Base-by-base conservation (phyloP, 2,113 vertebrate genomes). In the Caranx ignobilis region DNA sequence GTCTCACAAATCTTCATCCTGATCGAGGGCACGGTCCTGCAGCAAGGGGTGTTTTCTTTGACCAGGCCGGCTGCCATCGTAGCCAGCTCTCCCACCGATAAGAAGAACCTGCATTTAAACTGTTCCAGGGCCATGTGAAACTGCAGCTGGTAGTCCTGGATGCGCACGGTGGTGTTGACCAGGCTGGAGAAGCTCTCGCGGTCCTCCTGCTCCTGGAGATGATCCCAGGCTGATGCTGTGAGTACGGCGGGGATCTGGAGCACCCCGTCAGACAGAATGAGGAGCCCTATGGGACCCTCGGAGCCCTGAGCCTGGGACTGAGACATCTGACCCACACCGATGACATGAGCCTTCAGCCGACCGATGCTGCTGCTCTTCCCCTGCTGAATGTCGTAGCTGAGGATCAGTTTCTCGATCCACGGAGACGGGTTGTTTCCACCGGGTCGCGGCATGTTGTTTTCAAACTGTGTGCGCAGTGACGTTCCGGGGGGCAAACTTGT, bases 261-360 rank as follows among this genome's bases (percentile, higher is more conserved):
- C 11, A 12, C n/a, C 8, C 86, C 91, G 26, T 94, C 93, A 0
- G 93, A 93, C 9, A 94, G 84, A 39, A 85, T 87, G 8, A 94
- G 77, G n/a, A 92, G 43, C 26, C 71, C 87, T 0, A 47, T 41
- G 48, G 87, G 89, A 10, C 71, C 70, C 1, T 83, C 81, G 0
- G 26, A 41, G 11, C 60, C 35, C 26, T 31, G 70, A 1, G 73
- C 78, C 79, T 92, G 90, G 37, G 91, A 92, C 10, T n/a, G 61
- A 2, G 88, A 45, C 86, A 92, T 71, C 31, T 63, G 52, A 26
- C 84, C 84, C 73, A 91, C 77, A 6, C 69, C 80, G 35, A 89
- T 56, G 21, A 93, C 91, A 10, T 88, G 71, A 35, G 91, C 92
- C 84, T 61, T 91, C 16, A 93, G 79, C 6, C 18, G 45, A 0